Conservation (phyloP, 2,113 vertebrate species). For the Antechinus flavipes region DNA sequence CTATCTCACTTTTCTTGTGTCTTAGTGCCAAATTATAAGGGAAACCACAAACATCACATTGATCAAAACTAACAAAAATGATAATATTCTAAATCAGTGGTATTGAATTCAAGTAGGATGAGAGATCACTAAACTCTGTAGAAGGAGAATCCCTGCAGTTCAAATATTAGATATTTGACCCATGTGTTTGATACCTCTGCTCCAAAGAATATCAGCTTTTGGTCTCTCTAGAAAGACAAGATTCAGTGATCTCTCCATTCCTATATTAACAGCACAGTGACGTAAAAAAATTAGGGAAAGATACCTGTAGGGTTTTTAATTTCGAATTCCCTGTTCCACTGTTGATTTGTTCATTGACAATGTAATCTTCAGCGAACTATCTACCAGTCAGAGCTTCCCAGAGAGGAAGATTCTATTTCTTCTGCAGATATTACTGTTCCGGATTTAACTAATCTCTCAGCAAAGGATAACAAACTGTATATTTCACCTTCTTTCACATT, state of each 20-base stretch:
- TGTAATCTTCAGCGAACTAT: not conserved
- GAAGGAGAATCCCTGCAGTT: not conserved
- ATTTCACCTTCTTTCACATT: not conserved
- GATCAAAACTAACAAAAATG: constrained; percentile 75
- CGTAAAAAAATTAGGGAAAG: constrained; percentile 65
- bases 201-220: constrained; percentile 60
- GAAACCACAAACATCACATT: constrained; percentile 63
- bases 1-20: not conserved
- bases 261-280: constrained; percentile 74
- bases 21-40: constrained; percentile 48
- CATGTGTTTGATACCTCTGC: not conserved
- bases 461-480: not conserved
- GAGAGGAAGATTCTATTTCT: not conserved
- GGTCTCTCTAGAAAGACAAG: constrained; percentile 75
- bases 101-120: not conserved
- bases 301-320: constrained; percentile 62
- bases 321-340: constrained; percentile 58
- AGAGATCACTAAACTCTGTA: not conserved
- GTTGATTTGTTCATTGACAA: not conserved
- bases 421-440: not conserved
- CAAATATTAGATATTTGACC: not conserved
- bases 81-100: constrained; percentile 58
- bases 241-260: constrained; percentile 72
- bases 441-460: not conserved
- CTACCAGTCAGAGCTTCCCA: not conserved